Evolutionary conservation across 2,113 vertebrate species (phyloP).

Genomic region (Elanoides forficatus): DNA sequence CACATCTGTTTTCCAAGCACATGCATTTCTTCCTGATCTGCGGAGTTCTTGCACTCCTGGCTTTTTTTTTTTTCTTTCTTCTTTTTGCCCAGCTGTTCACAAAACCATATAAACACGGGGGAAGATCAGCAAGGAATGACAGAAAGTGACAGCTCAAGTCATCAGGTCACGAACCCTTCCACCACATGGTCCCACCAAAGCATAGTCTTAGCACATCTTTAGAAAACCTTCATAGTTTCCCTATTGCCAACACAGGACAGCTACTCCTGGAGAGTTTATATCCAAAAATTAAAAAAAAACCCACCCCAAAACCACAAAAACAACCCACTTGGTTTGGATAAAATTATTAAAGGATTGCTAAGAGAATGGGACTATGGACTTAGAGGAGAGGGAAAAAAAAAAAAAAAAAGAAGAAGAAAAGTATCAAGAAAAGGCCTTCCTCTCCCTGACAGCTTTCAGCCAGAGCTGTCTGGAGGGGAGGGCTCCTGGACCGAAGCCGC

Average conservation of each 20-base stretch:
- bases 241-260: not conserved
- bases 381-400: not conserved
- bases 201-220: accelerated
- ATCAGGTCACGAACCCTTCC: not conserved
- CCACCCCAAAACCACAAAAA: not conserved
- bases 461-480: not conserved
- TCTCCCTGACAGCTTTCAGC: not conserved
- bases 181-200: not conserved
- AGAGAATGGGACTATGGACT: not conserved
- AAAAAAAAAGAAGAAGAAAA: not conserved
- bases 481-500: accelerated
- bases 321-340: not conserved
- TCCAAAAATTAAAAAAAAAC: not conserved
- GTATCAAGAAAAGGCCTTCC: not conserved
- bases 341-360: not conserved
- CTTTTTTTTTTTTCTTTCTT: not conserved
- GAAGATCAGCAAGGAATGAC: not conserved
- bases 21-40: not conserved
- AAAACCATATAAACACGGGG: not conserved
- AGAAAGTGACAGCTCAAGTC: not conserved
- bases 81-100: not conserved
- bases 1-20: not conserved
- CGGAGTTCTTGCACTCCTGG: not conserved
- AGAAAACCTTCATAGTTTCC: not conserved
- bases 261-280: not conserved